These are phyloP conservation scores for Etheostoma cragini DNA, from an alignment of 2,113 vertebrate species.

Conservation along the genomic window DNA sequence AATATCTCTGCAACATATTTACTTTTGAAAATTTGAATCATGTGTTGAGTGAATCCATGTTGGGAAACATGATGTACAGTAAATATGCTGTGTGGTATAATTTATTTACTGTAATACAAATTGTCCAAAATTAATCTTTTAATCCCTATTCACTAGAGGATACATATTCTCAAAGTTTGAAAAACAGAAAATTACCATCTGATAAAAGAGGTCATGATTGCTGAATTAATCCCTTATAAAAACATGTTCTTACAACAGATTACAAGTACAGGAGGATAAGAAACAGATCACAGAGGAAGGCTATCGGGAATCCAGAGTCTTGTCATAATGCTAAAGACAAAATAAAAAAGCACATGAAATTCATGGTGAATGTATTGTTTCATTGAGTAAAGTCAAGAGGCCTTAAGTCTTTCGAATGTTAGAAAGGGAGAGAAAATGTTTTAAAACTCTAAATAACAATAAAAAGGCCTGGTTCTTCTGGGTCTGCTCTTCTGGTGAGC, in stretches of 20 bases:
- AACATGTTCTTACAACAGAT: conserved; percentile 81
- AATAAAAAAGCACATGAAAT: conserved; percentile 12
- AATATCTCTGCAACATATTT: conserved; percentile 4
- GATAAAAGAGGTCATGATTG: conserved; percentile 79
- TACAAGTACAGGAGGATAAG: conserved; percentile 69
- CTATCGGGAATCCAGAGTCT: conserved; percentile 8
- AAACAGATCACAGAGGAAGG: conserved; percentile 40
- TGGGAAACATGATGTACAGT: conserved; percentile 23
- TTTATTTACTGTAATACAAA: conserved; percentile 60
- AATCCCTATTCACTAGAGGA: conserved; percentile 74
- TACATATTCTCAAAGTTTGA: conserved; percentile 70
- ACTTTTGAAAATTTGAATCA: background rate
- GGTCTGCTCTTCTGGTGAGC: background rate
- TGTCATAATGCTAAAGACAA: conserved; percentile 18
- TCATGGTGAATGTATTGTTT: background rate
- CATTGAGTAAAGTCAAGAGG: background rate
- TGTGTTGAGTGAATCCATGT: conserved; percentile 22
- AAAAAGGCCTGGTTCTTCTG: background rate
- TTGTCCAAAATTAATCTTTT: conserved; percentile 70
- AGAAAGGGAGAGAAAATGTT: background rate
- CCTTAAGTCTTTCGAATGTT: background rate
- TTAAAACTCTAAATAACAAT: background rate
- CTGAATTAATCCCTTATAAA: conserved; percentile 84
- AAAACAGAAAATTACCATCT: conserved; percentile 77
- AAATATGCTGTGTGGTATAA: conserved; percentile 50